Evolutionary conservation across 53 echinoderm and acorn worm species (phyloP).

Genomic region (Holothuria leucospilota): DNA sequence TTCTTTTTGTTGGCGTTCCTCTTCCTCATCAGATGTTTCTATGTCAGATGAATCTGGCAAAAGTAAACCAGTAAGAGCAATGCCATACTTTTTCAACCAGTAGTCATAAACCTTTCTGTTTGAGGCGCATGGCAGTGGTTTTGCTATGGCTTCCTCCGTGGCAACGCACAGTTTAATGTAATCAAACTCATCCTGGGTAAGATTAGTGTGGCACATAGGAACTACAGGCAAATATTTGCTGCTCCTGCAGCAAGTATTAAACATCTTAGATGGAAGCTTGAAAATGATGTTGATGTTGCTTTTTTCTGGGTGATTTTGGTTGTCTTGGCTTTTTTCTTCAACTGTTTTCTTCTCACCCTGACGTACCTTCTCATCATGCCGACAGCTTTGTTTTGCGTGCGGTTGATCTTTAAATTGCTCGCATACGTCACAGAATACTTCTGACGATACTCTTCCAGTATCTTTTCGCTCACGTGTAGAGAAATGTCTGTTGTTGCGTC

Average conservation of each 20-base stretch:
- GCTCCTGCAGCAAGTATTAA: neutral
- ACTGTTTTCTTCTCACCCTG: too few species aligned
- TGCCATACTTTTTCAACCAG: constrained; percentile 37
- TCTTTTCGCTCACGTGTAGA: too few species aligned
- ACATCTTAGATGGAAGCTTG: neutral
- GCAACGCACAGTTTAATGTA: constrained; percentile 29
- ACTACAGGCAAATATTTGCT: neutral
- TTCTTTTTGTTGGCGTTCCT: neutral
- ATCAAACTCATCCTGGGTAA: neutral
- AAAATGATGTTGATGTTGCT: neutral
- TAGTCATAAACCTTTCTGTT: constrained; percentile 15
- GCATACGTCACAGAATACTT: too few species aligned
- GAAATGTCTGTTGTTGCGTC: neutral
- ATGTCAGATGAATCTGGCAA: constrained; percentile 29
- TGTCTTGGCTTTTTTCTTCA: neutral
- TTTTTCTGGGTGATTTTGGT: neutral
- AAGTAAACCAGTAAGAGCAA: constrained; percentile 24
- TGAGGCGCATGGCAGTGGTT: constrained; percentile 26
- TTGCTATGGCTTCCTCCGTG: neutral
- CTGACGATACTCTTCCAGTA: too few species aligned
- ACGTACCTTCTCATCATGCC: too few species aligned
- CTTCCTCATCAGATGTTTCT: constrained; percentile 22
- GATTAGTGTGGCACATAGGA: neutral
- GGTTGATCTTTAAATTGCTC: too few species aligned
- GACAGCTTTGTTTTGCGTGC: too few species aligned